Base-by-base conservation (phyloP, 2,797 vertebrate species). In the Hyperoplus immaculatus region DNA sequence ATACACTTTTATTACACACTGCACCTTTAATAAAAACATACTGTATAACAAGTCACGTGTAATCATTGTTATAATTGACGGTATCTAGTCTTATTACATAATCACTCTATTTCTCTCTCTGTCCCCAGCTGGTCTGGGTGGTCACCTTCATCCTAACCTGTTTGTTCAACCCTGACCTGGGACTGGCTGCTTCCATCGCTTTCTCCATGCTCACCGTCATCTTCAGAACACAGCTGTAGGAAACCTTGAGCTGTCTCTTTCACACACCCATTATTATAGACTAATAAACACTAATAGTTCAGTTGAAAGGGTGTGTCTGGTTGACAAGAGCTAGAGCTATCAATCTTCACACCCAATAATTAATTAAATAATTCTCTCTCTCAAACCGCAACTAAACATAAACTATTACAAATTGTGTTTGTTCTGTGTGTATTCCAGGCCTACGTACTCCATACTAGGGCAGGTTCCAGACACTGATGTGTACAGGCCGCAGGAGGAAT, bases 191-290 rank as follows among this genome's bases (percentile, higher is more conserved):
- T n/a, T 93, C 97, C 0, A 95, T 99, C n/a, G 96, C 71, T 43
- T 99, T 99, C 72, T 95, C 96, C 36, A 91, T 99, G 82, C 93
- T 99, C 82, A 97, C 97, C 0, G 92, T 99, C 85, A 96, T 99
- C 92, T 95, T 98, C 94, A 97, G 96, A 81, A 98, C 95, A 0
- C 98, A 99, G 88, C 93, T 97, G 98, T 99, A 90, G 94, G 97
- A 69, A 75, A 38, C 8, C 1, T 0, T 1, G 38, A 59, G 21
- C 29, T 29, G 29, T 29, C 29, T 29, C 29, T 29, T 3, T 0
- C 45, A 54, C 66, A 60, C 53, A 62, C n/a, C 18, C 45, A 50
- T 46, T 50, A 3, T 47, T n/a, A 63, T 8, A 41, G 14, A 46
- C 15, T 6, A 46, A 59, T 15, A 60, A 41, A 47, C 8, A 54